A percentile compares a stretch with the other conserved stretches of the same genome.
phyloP scores from a whole-genome alignment of 2,797 vertebrate genomes.

The Periparus ater region DNA sequence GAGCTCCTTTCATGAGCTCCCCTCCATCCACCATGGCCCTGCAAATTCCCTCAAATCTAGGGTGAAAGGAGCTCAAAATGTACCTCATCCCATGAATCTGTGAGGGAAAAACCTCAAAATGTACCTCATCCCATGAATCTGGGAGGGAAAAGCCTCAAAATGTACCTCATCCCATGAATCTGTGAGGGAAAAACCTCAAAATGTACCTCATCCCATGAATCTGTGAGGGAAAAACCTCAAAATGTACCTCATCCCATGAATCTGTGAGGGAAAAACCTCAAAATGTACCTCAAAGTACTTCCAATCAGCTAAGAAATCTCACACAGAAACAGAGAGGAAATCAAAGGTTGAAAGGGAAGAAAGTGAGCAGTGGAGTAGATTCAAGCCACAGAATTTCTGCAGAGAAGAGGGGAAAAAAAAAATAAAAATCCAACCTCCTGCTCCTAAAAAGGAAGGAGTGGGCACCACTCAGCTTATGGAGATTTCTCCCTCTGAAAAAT shows the following conservation, averaged over 20 bases:
- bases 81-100: neutral
- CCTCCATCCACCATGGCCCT: neutral
- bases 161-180: neutral
- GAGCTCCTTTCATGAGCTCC: rapidly evolving
- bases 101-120: neutral
- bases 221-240: neutral
- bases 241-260: neutral
- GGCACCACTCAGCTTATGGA: neutral
- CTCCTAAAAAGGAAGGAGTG: neutral
- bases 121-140: rapidly evolving
- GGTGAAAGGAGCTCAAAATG: neutral
- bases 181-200: neutral
- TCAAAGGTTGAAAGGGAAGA: neutral
- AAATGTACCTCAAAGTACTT: neutral
- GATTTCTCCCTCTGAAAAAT: conserved; percentile 19
- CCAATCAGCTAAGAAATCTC: neutral
- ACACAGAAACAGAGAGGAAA: neutral
- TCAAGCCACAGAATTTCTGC: neutral
- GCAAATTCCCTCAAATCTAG: neutral
- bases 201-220: neutral
- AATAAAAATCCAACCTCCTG: neutral
- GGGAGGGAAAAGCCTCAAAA: too few species aligned
- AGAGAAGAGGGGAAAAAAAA: rapidly evolving
- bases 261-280: neutral
- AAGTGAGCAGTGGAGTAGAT: neutral